These are phyloP conservation scores for Plecturocebus donacophilus DNA, from an alignment of 2,113 vertebrate species.

Conservation along the genomic window DNA sequence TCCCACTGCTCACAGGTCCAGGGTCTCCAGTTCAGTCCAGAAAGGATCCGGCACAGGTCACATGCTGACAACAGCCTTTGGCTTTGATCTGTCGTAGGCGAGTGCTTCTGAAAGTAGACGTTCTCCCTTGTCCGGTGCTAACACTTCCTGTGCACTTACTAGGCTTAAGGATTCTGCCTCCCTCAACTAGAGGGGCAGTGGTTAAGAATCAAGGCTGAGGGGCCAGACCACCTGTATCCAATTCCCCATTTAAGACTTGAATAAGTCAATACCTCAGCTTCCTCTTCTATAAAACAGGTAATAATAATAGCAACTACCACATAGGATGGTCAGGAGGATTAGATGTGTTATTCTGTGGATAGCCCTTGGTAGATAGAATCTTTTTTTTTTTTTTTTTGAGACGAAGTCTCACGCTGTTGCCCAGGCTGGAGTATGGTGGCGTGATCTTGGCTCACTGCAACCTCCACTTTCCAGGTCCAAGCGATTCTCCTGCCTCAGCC, in stretches of 20 bases:
- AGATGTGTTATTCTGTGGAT: not conserved
- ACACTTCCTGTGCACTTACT: not conserved
- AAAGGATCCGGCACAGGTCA: not conserved
- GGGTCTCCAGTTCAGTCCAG: not conserved
- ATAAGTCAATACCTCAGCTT: not conserved
- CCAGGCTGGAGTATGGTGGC: too few relatives aligned
- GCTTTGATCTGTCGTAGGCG: not conserved
- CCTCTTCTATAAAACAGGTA: not conserved
- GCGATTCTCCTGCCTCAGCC: too few relatives aligned
- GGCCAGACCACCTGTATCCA: not conserved
- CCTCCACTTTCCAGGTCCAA: too few relatives aligned
- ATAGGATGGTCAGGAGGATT: too few relatives aligned
- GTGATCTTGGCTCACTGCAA: too few relatives aligned
- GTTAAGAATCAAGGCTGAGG: not conserved
- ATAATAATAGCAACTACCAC: not conserved
- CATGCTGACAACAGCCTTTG: not conserved
- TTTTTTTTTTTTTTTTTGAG: not conserved
- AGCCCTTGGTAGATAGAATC: not conserved
- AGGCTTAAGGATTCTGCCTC: not conserved
- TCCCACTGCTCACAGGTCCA: not conserved
- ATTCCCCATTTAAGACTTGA: not conserved
- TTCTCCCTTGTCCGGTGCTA: rapidly evolving
- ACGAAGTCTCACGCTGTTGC: too few relatives aligned
- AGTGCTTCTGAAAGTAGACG: not conserved
- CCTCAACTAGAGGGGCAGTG: too few relatives aligned